Percentiles rank a stretch among this genome's conserved stretches.
Conservation (phyloP, 2,888 invertebrate genomes). For the Petrophora chlorosata region DNA sequence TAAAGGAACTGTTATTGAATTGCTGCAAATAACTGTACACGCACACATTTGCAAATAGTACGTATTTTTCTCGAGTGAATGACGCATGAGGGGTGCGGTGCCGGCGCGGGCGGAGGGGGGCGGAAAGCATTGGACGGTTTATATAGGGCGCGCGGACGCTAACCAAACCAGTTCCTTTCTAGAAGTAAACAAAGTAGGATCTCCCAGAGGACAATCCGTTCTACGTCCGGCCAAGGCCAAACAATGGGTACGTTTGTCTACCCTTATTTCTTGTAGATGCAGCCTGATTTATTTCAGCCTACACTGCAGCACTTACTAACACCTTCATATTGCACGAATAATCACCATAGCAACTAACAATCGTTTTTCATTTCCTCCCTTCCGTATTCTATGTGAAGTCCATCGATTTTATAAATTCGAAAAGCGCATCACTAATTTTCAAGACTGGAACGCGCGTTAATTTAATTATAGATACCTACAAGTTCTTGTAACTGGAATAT, state of each 20-base stretch:
- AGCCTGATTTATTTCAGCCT: slow-evolving; percentile 23
- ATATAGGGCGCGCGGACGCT: slow-evolving; percentile 68
- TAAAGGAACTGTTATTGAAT: not conserved
- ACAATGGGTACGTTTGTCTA: slow-evolving; percentile 66
- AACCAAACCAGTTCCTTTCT: slow-evolving; percentile 66
- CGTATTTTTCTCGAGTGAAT: slow-evolving; percentile 49
- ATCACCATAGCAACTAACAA: not conserved
- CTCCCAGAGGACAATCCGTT: slow-evolving; percentile 51
- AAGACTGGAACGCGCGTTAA: not conserved
- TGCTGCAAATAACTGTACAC: slow-evolving; percentile 35
- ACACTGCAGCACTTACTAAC: slow-evolving; percentile 5
- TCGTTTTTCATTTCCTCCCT: slow-evolving; percentile 11
- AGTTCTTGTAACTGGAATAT: too few species aligned
- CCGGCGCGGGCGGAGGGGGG: slow-evolving; percentile 39
- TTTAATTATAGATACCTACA: too few species aligned
- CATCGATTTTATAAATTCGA: not conserved
- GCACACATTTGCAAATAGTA: slow-evolving; percentile 27
- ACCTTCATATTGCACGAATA: not conserved
- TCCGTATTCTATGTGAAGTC: slow-evolving; percentile 2
- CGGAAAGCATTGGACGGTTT: slow-evolving; percentile 55
- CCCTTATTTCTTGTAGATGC: slow-evolving; percentile 35
- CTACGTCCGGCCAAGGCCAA: slow-evolving; percentile 55
- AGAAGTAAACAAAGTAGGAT: slow-evolving; percentile 67
- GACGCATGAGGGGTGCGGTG: slow-evolving; percentile 56
- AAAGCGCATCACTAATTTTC: not conserved